These are phyloP conservation scores for Hypomecis atomaria DNA, from an alignment of 2,888 invertebrate genomes.

Conservation along the genomic window DNA sequence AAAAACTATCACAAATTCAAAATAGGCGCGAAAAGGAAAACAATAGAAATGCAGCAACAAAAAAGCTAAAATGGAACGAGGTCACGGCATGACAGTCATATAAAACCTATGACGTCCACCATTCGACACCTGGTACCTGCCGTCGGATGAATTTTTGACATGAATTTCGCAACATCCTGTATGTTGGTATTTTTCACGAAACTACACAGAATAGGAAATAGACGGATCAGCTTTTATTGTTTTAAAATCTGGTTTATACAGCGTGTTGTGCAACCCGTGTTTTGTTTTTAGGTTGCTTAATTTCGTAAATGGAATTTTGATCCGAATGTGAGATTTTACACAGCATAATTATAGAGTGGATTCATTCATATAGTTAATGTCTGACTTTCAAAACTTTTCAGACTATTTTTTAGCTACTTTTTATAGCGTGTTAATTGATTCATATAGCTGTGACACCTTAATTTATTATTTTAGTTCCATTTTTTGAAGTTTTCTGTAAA, in stretches of 20 bases:
- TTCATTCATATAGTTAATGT: not conserved
- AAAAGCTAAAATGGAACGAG: conserved; percentile 23
- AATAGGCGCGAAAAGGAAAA: conserved; percentile 5
- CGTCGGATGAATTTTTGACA: too few species aligned
- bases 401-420: too few species aligned
- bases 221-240: conserved; percentile 8
- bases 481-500: too few species aligned
- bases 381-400: too few species aligned
- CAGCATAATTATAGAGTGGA: not conserved
- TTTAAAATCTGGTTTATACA: conserved; percentile 9
- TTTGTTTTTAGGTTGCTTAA: not conserved
- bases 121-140: conserved; percentile 40
- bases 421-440: too few species aligned
- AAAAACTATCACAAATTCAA: conserved; percentile 14
- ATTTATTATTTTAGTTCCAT: too few species aligned
- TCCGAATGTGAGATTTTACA: not conserved
- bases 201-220: conserved; percentile 22
- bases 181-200: conserved; percentile 15
- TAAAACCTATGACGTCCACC: conserved; percentile 26
- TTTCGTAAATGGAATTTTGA: conserved; percentile 2
- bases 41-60: conserved; percentile 14
- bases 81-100: conserved; percentile 28
- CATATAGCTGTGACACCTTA: too few species aligned
- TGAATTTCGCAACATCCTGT: too few species aligned
- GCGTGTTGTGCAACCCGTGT: conserved; percentile 3